phyloP scores from a whole-genome alignment of 2,888 invertebrate species.

The Thymelicus sylvestris region DNA sequence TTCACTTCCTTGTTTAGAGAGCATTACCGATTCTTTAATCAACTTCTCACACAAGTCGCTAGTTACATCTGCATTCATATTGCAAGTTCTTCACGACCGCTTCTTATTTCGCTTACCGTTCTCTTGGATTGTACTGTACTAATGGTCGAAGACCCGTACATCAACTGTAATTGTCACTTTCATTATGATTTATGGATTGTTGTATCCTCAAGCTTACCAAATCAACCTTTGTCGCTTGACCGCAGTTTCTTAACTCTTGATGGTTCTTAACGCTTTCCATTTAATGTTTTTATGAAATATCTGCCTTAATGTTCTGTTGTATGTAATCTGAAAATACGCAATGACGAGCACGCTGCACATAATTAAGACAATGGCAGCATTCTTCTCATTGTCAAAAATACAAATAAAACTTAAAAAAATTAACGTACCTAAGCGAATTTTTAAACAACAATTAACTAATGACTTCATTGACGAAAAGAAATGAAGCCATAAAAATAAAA shows the following conservation, averaged over 20 bases:
- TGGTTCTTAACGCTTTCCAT: constrained; percentile 16
- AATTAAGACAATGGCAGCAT: constrained; percentile 9
- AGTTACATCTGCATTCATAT: constrained; percentile 13
- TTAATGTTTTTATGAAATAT: constrained; percentile 13
- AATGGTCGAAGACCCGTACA: constrained; percentile 12
- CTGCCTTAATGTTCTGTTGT: constrained; percentile 3
- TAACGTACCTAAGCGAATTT: constrained; percentile 7
- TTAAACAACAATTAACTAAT: constrained; percentile 15
- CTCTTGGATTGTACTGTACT: constrained; percentile 3
- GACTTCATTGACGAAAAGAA: constrained; percentile 3
- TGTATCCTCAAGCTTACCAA: constrained; percentile 11
- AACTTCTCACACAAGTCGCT: constrained; percentile 13
- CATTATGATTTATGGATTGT: constrained; percentile 25
- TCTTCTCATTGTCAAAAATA: constrained; percentile 2
- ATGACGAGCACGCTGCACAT: background rate
- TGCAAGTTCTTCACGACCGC: background rate
- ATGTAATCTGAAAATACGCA: constrained; percentile 1
- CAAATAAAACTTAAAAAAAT: constrained; percentile 18
- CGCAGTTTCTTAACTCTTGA: constrained; percentile 19
- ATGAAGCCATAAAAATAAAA: constrained; percentile 2
- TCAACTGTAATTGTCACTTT: constrained; percentile 12
- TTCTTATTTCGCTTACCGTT: constrained; percentile 3
- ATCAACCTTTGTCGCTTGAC: constrained; percentile 30
- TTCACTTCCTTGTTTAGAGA: constrained; percentile 33
- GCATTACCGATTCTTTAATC: constrained; percentile 14